Evolutionary conservation across 2,113 vertebrate species (phyloP), one percentile per base, ranked within the genome.

Genomic region (Anolis sagrei): DNA sequence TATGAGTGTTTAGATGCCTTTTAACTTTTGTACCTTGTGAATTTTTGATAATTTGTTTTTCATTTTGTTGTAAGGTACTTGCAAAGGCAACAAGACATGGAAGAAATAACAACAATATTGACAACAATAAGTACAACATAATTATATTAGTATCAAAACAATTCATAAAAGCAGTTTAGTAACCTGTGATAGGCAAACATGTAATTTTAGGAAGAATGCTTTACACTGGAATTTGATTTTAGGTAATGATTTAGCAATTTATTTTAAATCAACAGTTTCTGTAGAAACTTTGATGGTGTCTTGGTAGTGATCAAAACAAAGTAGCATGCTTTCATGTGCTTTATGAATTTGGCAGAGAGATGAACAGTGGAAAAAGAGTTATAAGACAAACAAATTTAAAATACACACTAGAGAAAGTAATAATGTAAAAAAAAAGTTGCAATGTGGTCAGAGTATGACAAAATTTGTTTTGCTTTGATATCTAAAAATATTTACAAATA

Each of bases 351-450:
- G 58, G 70, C 86, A 88, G 62, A 89, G 86, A 92, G 86, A 76
- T 76, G 77, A 73, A 79, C 82, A 89, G 86, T 0, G 16, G 86
- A 74, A 86, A 89, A 91, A 79, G 14, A 34, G 76, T 88, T 94
- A 91, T 89, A 93, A 93, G 88, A 88, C 86, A 94, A 94, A 90
- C 93, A 95, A 92, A 92, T 90, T 92, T 87, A 87, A 93, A 86
- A 27, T 89, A n/a, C 83, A 83, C 36, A 48, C 49, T 87, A 87
- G 90, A 90, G 51, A 83, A 91, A 92, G 72, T 79, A 72, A 90
- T 89, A 89, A 85, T 93, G 90, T 86, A 76, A 83, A 93, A 94
- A n/a, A 91, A 85, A 0, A 3, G 87, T 79, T 91, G 58, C 93
- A 93, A 92, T 93, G 87, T 70, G 89, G 66, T 16, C 44, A 76